These are phyloP conservation scores for Circaetus gallicus DNA, from an alignment of 2,113 vertebrate genomes.

Conservation along the genomic window DNA sequence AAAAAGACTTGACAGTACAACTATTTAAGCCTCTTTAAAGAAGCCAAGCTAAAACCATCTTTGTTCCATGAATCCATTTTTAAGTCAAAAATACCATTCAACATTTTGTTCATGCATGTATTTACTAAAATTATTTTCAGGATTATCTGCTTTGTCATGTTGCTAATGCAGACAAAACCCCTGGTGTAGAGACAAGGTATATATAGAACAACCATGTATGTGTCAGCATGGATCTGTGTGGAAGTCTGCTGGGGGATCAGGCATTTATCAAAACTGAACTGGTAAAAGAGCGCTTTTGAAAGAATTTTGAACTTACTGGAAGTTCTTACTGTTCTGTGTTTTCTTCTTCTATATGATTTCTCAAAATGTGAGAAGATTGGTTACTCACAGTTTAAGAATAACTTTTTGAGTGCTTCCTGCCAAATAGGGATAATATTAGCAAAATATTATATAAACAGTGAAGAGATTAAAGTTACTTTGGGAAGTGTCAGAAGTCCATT, in stretches of 20 bases:
- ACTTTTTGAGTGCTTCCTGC: background rate
- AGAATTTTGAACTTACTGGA: background rate
- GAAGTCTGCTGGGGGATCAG: background rate
- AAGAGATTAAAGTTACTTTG: background rate
- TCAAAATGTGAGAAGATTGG: background rate
- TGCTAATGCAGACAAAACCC: background rate
- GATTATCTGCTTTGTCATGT: background rate
- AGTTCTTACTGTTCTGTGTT: background rate
- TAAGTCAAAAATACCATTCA: background rate
- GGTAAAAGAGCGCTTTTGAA: background rate
- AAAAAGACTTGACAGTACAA: background rate
- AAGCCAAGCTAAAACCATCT: background rate
- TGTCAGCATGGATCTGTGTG: background rate
- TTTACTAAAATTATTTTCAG: background rate
- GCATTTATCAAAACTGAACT: background rate
- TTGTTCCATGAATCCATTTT: background rate
- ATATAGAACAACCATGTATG: rapidly evolving
- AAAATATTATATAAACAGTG: background rate
- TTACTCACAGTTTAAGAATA: background rate
- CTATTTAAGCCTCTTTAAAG: background rate
- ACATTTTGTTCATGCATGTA: background rate
- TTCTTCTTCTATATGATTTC: background rate
- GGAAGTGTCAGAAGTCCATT: background rate
- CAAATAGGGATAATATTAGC: background rate
- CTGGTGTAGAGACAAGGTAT: background rate